Evolutionary conservation across 2,113 vertebrate genomes (phyloP).

Genomic region (Apteryx owenii): DNA sequence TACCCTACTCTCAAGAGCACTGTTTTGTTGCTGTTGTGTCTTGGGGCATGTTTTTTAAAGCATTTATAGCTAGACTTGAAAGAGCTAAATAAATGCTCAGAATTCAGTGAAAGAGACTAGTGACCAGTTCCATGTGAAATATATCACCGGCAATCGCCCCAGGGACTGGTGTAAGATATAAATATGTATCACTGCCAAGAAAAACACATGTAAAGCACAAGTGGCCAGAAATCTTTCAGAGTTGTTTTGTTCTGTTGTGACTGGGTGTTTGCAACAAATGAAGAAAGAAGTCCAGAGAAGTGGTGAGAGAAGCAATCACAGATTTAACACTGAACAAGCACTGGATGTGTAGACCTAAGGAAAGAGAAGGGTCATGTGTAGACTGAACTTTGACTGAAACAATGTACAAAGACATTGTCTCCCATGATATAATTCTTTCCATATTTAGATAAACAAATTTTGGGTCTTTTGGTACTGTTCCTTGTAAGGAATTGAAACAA

Average conservation of each 20-base stretch:
- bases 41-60: not conserved
- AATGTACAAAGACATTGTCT: not conserved
- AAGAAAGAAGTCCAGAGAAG: not conserved
- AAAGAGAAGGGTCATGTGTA: not conserved
- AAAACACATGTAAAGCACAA: not conserved
- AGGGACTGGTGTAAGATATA: not conserved
- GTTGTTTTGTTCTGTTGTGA: not conserved
- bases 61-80: not conserved
- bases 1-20: not conserved
- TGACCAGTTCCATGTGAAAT: not conserved
- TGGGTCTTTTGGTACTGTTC: not conserved
- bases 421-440: not conserved
- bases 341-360: accelerated
- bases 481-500: not conserved
- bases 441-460: not conserved
- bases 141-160: not conserved
- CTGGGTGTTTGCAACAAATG: not conserved
- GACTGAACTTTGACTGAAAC: not conserved
- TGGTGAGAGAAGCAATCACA: not conserved
- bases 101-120: not conserved
- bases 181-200: not conserved
- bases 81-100: not conserved
- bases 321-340: not conserved
- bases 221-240: not conserved
- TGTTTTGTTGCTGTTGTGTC: not conserved